Percentiles rank a stretch among this genome's conserved stretches.
Evolutionary conservation across 2,888 invertebrate genomes (phyloP).

Genomic region (Agonum fuliginosum): DNA sequence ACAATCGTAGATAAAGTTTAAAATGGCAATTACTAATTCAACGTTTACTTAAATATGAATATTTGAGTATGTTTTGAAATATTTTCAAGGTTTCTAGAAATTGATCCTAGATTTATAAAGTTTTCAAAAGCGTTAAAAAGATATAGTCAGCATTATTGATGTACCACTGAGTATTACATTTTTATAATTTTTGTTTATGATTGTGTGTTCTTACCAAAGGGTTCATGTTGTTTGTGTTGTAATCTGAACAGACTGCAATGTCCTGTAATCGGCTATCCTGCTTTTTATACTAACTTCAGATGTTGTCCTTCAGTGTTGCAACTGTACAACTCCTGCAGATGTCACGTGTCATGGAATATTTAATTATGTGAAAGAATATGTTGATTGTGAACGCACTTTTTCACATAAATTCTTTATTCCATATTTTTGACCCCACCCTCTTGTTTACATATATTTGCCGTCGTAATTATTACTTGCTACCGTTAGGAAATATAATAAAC

Average conservation of each 20-base stretch:
- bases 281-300: conserved; percentile 20
- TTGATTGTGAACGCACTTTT: conserved; percentile 19
- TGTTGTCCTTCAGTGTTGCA: conserved; percentile 12
- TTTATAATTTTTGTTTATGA: background rate
- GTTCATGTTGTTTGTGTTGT: conserved; percentile 51
- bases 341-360: conserved; percentile 26
- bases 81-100: too few species aligned
- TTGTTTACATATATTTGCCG: conserved; percentile 18
- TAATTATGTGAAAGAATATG: conserved; percentile 42
- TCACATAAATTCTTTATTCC: conserved; percentile 45
- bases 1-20: too few species aligned
- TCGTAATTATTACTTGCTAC: too few species aligned
- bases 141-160: background rate
- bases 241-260: conserved; percentile 10
- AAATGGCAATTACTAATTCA: too few species aligned
- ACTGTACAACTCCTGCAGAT: background rate
- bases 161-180: background rate
- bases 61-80: too few species aligned
- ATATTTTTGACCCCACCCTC: conserved; percentile 48
- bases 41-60: too few species aligned
- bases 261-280: background rate
- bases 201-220: conserved; percentile 41
- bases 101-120: too few species aligned
- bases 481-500: too few species aligned
- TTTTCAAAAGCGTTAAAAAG: too few species aligned